Evolutionary conservation across 2,113 vertebrate genomes (phyloP).

Genomic region (Misgurnus mizolepis): DNA sequence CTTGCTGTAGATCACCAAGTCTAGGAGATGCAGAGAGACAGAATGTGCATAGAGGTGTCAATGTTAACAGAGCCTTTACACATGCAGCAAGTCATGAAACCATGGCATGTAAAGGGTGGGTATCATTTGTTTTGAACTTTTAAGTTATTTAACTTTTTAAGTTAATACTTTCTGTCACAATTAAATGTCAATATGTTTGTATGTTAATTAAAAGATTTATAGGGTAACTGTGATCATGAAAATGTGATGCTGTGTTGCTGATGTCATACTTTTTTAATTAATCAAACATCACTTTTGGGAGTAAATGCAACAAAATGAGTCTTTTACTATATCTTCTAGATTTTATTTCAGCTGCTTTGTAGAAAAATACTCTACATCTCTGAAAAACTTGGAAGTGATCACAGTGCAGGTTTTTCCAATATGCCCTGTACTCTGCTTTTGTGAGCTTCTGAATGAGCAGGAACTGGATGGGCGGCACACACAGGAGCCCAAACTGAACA

Average conservation of each 20-base stretch:
- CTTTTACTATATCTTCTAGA: neutral
- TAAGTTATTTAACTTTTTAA: neutral
- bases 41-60: conserved; percentile 7
- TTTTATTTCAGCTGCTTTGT: conserved; percentile 25
- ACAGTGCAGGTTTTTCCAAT: neutral
- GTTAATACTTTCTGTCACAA: neutral
- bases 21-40: conserved; percentile 34
- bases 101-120: conserved; percentile 63
- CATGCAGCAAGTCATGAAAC: conserved; percentile 27
- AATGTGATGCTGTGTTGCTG: neutral
- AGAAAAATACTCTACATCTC: neutral
- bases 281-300: neutral
- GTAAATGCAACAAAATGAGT: neutral
- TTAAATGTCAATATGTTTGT: neutral
- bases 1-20: conserved; percentile 46
- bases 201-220: neutral
- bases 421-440: neutral
- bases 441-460: conserved; percentile 10
- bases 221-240: neutral
- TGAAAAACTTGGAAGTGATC: conserved; percentile 16
- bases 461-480: neutral
- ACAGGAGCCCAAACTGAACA: neutral
- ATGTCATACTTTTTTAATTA: neutral
- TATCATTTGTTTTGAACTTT: conserved; percentile 36
- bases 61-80: conserved; percentile 32